These are phyloP conservation scores for Lithobates sylvaticus DNA, from an alignment of 2,797 vertebrate genomes.

Conservation along the genomic window DNA sequence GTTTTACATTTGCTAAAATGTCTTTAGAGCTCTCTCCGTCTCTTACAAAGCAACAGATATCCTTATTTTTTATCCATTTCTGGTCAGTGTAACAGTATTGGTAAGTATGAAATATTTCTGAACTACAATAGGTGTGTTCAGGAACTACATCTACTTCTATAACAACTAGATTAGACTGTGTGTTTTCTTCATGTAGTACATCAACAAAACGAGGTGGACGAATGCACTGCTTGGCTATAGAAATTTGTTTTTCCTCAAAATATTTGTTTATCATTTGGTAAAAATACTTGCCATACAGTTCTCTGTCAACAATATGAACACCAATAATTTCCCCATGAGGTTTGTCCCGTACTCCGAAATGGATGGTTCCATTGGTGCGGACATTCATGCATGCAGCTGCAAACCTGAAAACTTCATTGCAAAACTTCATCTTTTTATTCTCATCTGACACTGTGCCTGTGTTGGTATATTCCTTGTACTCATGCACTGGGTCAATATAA, in stretches of 20 bases:
- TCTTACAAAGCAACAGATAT: slow-evolving; percentile 73
- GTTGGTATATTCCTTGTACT: slow-evolving; percentile 76
- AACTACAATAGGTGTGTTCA: slow-evolving; percentile 67
- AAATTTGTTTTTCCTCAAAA: slow-evolving; percentile 66
- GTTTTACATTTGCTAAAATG: slow-evolving; percentile 66
- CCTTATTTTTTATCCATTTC: slow-evolving; percentile 66
- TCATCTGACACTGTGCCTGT: slow-evolving; percentile 67
- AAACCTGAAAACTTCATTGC: slow-evolving; percentile 77
- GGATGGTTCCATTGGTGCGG: slow-evolving; percentile 83
- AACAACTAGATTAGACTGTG: slow-evolving; percentile 72
- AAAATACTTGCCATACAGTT: slow-evolving; percentile 70
- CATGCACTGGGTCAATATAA: slow-evolving; percentile 79
- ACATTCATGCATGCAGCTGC: slow-evolving; percentile 82
- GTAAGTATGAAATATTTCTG: slow-evolving; percentile 70
- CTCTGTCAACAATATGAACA: slow-evolving; percentile 66
- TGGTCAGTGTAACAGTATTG: slow-evolving; percentile 47
- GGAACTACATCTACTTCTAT: slow-evolving; percentile 83
- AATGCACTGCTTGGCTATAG: slow-evolving; percentile 73
- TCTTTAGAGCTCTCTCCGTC: slow-evolving; percentile 73
- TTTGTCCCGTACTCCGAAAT: slow-evolving; percentile 78
- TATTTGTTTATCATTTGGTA: slow-evolving; percentile 68
- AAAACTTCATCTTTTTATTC: slow-evolving; percentile 77
- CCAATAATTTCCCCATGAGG: slow-evolving; percentile 78
- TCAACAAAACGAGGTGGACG: slow-evolving; percentile 77
- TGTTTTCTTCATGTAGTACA: slow-evolving; percentile 71